A percentile compares a stretch with the other conserved stretches of the same genome.
phyloP scores from a whole-genome alignment of 2,888 invertebrate genomes.

The Synanthedon tipuliformis region DNA sequence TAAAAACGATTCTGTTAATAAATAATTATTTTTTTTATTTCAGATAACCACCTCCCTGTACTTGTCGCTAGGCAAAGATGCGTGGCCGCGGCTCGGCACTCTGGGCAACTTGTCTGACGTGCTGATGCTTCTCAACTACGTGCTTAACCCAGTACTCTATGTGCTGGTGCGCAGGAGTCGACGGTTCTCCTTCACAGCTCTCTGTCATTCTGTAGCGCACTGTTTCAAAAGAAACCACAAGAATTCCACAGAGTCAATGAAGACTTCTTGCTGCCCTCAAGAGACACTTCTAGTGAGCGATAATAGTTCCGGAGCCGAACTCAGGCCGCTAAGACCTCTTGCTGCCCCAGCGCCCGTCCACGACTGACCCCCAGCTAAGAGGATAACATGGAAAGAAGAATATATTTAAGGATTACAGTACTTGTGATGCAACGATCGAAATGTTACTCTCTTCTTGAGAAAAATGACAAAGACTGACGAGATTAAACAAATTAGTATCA shows the following conservation, averaged over 20 bases:
- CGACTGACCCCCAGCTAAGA: neutral
- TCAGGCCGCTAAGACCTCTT: conserved; percentile 34
- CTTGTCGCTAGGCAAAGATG: conserved; percentile 45
- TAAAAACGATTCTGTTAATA: too few species aligned
- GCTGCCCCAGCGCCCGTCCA: conserved; percentile 3
- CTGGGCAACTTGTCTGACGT: conserved; percentile 75
- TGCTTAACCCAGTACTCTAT: conserved; percentile 85
- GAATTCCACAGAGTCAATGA: conserved; percentile 53
- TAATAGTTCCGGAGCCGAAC: conserved; percentile 48
- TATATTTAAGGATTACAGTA: neutral
- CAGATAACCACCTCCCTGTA: conserved; percentile 66
- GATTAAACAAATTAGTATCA: too few species aligned
- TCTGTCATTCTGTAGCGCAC: conserved; percentile 31
- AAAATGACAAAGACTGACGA: too few species aligned
- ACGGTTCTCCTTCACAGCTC: conserved; percentile 13
- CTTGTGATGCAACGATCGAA: too few species aligned
- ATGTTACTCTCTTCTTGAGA: too few species aligned
- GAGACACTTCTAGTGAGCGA: conserved; percentile 50
- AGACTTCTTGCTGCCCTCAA: conserved; percentile 56
- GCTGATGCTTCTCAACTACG: conserved; percentile 83
- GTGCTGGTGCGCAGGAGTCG: conserved; percentile 73
- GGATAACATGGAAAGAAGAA: neutral
- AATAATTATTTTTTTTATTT: too few species aligned
- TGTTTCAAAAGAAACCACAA: conserved; percentile 60
- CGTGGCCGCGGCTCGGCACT: conserved; percentile 33